Percentiles rank a stretch among this genome's conserved stretches.
Conservation (phyloP, 2,113 vertebrate species). For the Larimichthys crocea region DNA sequence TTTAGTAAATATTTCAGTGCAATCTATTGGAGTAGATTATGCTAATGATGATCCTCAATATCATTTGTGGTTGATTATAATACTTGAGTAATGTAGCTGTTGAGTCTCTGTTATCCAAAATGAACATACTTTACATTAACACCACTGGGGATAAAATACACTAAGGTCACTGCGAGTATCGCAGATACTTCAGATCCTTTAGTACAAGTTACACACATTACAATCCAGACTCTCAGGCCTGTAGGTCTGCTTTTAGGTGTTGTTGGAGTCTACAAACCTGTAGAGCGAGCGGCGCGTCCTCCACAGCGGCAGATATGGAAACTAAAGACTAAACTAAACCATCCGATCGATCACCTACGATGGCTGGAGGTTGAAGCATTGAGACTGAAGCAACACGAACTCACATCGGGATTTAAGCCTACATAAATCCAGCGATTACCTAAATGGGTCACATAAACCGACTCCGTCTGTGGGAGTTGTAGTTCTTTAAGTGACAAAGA, state of each 20-base stretch:
- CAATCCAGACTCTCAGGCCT: neutral
- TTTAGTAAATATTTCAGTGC: too few species aligned
- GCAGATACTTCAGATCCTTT: neutral
- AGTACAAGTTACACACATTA: neutral
- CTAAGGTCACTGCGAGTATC: neutral
- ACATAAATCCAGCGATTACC: slow-evolving; percentile 49
- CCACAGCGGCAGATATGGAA: neutral
- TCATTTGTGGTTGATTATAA: too few species aligned
- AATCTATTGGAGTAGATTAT: too few species aligned
- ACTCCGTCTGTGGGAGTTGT: slow-evolving; percentile 56
- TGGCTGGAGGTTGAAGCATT: too few species aligned
- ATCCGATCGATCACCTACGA: too few species aligned
- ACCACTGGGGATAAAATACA: neutral
- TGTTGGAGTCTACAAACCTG: slow-evolving; percentile 49
- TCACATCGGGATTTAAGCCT: neutral
- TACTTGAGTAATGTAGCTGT: neutral
- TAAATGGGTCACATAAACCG: slow-evolving; percentile 26
- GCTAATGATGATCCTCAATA: too few species aligned
- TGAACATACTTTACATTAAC: neutral
- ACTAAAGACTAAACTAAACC: neutral
- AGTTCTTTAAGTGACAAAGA: slow-evolving; percentile 40
- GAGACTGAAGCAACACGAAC: neutral
- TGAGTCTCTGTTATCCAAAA: neutral
- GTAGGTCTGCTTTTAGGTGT: neutral
- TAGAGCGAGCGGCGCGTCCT: slow-evolving; percentile 26